Base-by-base conservation (phyloP, 2,797 vertebrate species). In the Cirrhinus molitorella region DNA sequence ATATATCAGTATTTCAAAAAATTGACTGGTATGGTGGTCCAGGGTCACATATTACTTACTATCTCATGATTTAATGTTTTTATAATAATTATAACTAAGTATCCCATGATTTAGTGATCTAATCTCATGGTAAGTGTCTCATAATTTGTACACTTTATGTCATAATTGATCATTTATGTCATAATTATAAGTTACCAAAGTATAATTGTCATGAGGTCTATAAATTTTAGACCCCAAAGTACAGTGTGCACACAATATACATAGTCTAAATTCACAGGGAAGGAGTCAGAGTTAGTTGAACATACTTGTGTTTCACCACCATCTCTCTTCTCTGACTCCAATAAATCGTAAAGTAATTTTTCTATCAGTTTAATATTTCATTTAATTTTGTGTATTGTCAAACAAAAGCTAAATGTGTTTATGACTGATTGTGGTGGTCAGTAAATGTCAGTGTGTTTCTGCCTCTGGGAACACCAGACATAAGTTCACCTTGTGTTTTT, bases 401-500 rank as follows among this genome's bases (percentile, higher is more conserved):
- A 49, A 17, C 23, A 17, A 45, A 45, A 47, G 23, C 16, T 63
- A 43, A 61, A 13, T 28, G 16, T 45, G 9, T 65, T 78, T 34
- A 13, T 28, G 17, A 49, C 25, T 34, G 3, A 65, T 37, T 63
- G 19, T 63, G 19, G 14, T 65, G 43, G 40, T 43, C 37, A 40
- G 37, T 40, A 40, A 7, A 8, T 51, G 76, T 7, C 67, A 55
- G 51, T 71, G 83, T 40, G 21, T 79, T 79, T 79, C 45, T 47
- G 53, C n/a, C n/a, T n/a, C n/a, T n/a, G n/a, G n/a, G n/a, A n/a
- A n/a, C n/a, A n/a, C n/a, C 6, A 74, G 6, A 43, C 31, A 40
- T 37, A 11, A 76, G n/a, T 34, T 8, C 40, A 23, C 10, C 12
- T 81, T 72, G 55, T 61, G 31, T 34, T 76, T 76, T 76, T 45